Percentiles rank a stretch among this genome's conserved stretches.
Conservation (phyloP, 2,797 vertebrate species). For the Acanthiza pusilla region DNA sequence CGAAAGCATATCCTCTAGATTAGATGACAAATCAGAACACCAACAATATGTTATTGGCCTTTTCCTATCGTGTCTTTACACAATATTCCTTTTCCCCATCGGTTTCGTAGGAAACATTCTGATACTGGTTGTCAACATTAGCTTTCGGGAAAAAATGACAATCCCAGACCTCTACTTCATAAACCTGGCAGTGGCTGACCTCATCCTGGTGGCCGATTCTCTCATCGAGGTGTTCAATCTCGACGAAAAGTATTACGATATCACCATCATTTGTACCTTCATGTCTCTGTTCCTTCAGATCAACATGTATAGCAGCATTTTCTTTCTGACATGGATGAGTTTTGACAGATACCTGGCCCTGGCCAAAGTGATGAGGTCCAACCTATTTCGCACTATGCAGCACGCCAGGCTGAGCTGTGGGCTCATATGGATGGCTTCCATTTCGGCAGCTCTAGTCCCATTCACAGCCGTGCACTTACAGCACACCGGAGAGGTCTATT, state of each 20-base stretch:
- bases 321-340: constrained; percentile 99
- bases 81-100: constrained; percentile 94
- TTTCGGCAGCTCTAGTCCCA: constrained; percentile 90
- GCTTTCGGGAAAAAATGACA: constrained; percentile 95
- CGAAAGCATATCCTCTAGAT: constrained; percentile 58
- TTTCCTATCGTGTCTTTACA: constrained; percentile 94
- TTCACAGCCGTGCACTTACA: constrained; percentile 93
- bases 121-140: constrained; percentile 93
- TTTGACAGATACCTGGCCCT: constrained; percentile 94
- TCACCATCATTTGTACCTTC: constrained; percentile 93
- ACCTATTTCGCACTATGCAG: constrained; percentile 90
- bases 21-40: constrained; percentile 69
- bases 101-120: constrained; percentile 96
- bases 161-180: constrained; percentile 97
- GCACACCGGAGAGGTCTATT: constrained; percentile 89
- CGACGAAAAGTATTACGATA: constrained; percentile 94
- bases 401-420: constrained; percentile 92
- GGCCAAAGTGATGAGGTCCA: constrained; percentile 86
- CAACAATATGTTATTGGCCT: constrained; percentile 87
- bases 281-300: constrained; percentile 98
- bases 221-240: constrained; percentile 98
- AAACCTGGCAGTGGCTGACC: constrained; percentile 91
- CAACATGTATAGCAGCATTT: constrained; percentile 99
- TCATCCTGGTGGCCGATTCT: constrained; percentile 94
- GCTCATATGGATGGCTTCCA: constrained; percentile 96